These are phyloP conservation scores for Hirtodrosophila confusa DNA, from an alignment of 2,888 invertebrate genomes.

Conservation along the genomic window DNA sequence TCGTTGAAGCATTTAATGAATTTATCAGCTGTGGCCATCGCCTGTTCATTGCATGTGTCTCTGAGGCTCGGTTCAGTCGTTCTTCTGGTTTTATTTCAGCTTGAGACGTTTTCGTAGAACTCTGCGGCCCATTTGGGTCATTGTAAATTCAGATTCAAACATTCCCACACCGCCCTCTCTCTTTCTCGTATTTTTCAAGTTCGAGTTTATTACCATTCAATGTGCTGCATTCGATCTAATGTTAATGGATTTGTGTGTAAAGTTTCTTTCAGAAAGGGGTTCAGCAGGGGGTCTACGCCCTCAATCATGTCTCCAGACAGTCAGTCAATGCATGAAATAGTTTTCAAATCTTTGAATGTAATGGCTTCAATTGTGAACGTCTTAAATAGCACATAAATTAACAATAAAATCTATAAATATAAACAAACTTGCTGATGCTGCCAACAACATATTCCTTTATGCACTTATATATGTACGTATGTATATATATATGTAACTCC, in stretches of 20 bases:
- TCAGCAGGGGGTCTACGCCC: conserved; percentile 32
- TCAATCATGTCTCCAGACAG: conserved; percentile 51
- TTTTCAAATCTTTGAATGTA: conserved; percentile 36
- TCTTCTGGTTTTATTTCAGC: conserved; percentile 40
- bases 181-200: conserved; percentile 14
- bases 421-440: conserved; percentile 15
- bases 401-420: conserved; percentile 29
- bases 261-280: conserved; percentile 6
- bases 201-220: conserved; percentile 59
- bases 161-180: background rate
- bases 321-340: conserved; percentile 32
- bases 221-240: conserved; percentile 51
- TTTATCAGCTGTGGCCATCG: conserved; percentile 75
- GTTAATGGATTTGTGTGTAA: conserved; percentile 56
- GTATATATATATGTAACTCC: no score
- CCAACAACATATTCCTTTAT: background rate
- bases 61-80: conserved; percentile 25
- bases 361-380: conserved; percentile 43
- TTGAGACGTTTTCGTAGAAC: conserved; percentile 51
- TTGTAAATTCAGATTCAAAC: conserved; percentile 52
- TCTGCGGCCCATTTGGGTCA: conserved; percentile 28
- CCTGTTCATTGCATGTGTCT: conserved; percentile 8
- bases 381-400: conserved; percentile 35
- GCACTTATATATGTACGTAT: no score
- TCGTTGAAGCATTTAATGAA: conserved; percentile 67